phyloP scores from a whole-genome alignment of 2,888 invertebrate genomes.

The Drosophila cognata region DNA sequence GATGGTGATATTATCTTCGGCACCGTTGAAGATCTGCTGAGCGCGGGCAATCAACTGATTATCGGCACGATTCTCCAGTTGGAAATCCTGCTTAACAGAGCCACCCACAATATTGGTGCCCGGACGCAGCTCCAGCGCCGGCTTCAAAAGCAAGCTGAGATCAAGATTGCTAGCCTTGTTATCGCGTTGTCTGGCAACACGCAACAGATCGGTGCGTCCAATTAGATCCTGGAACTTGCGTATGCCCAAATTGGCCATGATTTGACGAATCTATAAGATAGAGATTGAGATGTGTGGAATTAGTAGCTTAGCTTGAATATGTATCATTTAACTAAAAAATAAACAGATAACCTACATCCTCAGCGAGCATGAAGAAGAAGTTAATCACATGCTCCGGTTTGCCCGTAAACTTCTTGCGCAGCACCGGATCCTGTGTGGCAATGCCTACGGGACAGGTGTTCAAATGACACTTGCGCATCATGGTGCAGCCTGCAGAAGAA shows the following conservation, averaged over 20 bases:
- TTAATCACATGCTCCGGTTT: constrained; percentile 99
- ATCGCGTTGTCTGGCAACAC: constrained; percentile 89
- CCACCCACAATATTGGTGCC: constrained; percentile 96
- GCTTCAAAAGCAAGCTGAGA: constrained; percentile 93
- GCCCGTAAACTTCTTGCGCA: constrained; percentile 98
- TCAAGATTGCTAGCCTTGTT: constrained; percentile 94
- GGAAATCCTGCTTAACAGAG: constrained; percentile 93
- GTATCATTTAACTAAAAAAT: background rate
- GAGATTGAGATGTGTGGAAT: background rate
- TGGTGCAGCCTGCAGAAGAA: constrained; percentile 91
- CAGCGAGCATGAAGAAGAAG: constrained; percentile 98
- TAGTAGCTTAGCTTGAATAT: background rate
- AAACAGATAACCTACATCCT: constrained; percentile 89
- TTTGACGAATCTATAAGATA: constrained; percentile 89
- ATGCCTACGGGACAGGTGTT: constrained; percentile 99
- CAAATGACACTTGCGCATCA: constrained; percentile 99
- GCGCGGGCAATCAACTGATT: constrained; percentile 92
- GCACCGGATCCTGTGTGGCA: constrained; percentile 98
- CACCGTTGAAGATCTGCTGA: constrained; percentile 90
- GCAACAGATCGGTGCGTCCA: constrained; percentile 95
- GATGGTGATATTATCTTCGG: constrained; percentile 89
- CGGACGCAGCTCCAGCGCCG: constrained; percentile 95
- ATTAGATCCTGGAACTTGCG: constrained; percentile 95
- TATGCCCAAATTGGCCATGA: constrained; percentile 97
- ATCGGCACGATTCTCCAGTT: constrained; percentile 93